Evolutionary conservation across 1,140 invertebrate genomes (phyloP).

Genomic region (Matsumurasca onukii): DNA sequence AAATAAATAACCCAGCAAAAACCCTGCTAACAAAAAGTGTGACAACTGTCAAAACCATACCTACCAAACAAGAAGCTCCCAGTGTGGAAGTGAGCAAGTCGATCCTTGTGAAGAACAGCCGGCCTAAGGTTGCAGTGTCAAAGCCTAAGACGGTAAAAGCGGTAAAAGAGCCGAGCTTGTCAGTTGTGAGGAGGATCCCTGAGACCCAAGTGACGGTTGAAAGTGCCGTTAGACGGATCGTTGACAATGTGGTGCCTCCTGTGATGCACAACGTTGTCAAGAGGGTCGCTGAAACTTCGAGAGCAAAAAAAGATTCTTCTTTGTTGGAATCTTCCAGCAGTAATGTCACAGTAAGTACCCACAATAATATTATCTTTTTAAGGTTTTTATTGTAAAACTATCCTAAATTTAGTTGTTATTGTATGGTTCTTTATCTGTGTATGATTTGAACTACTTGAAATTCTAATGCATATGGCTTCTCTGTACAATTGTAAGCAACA

Average conservation of each 20-base stretch:
- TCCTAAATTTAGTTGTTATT: no score
- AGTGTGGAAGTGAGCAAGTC: neutral
- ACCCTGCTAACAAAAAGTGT: neutral
- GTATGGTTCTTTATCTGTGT: no score
- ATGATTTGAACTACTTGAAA: no score
- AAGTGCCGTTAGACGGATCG: conserved; percentile 9
- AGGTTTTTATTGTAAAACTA: no score
- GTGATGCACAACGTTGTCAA: neutral
- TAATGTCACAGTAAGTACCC: no score
- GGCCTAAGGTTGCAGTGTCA: neutral
- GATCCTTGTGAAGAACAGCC: conserved; percentile 3
- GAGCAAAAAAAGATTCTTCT: conserved; percentile 12
- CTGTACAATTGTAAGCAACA: no score
- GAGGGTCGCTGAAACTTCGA: neutral
- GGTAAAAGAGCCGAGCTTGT: neutral
- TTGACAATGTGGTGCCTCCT: neutral
- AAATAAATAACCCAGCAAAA: conserved; percentile 17
- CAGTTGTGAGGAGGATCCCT: neutral
- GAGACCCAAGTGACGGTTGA: conserved; percentile 1
- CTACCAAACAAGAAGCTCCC: neutral
- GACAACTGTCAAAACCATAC: neutral
- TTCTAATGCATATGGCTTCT: no score
- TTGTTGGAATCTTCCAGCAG: neutral
- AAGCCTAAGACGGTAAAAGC: neutral
- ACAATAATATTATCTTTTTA: no score